These are phyloP conservation scores for Craseonycteris thonglongyai DNA, from an alignment of 2,113 vertebrate genomes.

Conservation along the genomic window DNA sequence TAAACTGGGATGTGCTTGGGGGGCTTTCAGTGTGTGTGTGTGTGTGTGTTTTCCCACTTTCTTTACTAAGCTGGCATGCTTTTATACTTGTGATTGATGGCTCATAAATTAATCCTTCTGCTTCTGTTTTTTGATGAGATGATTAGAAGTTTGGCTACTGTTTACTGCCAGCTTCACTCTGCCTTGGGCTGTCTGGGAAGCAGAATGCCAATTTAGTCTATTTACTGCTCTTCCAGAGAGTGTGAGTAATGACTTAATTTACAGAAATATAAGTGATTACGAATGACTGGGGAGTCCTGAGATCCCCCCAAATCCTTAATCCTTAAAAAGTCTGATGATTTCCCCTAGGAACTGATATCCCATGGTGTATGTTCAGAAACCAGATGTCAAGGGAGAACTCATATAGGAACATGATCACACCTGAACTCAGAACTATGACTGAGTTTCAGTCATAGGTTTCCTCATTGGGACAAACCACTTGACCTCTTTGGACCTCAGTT, in stretches of 20 bases:
- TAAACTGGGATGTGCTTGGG: neutral
- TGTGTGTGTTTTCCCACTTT: neutral
- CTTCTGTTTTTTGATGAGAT: conserved; percentile 54
- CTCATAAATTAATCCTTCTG: conserved; percentile 26
- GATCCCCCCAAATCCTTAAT: neutral
- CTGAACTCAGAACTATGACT: neutral
- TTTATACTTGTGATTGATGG: conserved; percentile 21
- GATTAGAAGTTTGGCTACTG: conserved; percentile 57
- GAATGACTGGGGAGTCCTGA: neutral
- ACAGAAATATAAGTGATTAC: neutral
- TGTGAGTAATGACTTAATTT: conserved; percentile 44
- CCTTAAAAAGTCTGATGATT: neutral
- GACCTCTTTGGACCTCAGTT: neutral
- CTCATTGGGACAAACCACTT: neutral
- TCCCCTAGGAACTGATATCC: neutral
- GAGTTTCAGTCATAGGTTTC: neutral
- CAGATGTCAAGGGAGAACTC: neutral
- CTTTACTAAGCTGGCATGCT: conserved; percentile 24
- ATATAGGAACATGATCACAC: neutral
- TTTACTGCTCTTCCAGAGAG: conserved; percentile 27
- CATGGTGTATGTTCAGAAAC: neutral
- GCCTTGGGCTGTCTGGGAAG: conserved; percentile 38
- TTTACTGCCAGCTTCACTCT: conserved; percentile 12
- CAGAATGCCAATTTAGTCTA: conserved; percentile 37
- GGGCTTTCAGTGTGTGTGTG: too few species aligned